Conservation (phyloP, 2,888 invertebrate species). For the Didymodactylos carnosus region DNA sequence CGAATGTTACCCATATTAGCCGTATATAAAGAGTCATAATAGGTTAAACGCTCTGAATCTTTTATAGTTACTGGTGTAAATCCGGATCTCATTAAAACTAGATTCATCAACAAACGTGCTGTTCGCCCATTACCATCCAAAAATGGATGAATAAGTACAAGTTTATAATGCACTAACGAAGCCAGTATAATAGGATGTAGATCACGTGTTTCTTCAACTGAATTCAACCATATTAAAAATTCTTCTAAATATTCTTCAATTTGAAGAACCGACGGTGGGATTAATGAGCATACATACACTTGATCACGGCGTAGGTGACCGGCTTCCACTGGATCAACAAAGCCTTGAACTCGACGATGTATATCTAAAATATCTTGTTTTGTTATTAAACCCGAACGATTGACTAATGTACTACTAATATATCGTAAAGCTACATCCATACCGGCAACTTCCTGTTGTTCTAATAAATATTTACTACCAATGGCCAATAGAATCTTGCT, state of each 20-base stretch:
- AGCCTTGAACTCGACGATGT: constrained; percentile 72
- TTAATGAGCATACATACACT: constrained; percentile 77
- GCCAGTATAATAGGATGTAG: constrained; percentile 81
- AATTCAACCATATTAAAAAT: constrained; percentile 70
- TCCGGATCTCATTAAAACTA: constrained; percentile 70
- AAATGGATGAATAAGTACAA: constrained; percentile 91
- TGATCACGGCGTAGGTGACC: constrained; percentile 39
- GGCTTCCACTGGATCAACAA: constrained; percentile 75
- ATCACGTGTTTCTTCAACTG: constrained; percentile 39
- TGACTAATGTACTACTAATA: constrained; percentile 45
- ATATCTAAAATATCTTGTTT: constrained; percentile 72
- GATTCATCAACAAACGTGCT: constrained; percentile 79
- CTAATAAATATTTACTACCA: constrained; percentile 73
- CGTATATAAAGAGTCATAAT: constrained; percentile 63
- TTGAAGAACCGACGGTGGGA: constrained; percentile 67
- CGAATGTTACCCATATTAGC: constrained; percentile 83
- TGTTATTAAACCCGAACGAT: constrained; percentile 36
- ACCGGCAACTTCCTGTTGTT: constrained; percentile 79
- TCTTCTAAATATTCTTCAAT: constrained; percentile 61
- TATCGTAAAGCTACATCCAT: constrained; percentile 83
- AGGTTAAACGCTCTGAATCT: constrained; percentile 51
- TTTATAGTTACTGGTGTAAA: constrained; percentile 84
- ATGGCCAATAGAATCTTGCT: constrained; percentile 48
- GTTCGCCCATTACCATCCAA: constrained; percentile 89
- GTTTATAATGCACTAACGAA: constrained; percentile 80